A percentile compares a stretch with the other conserved stretches of the same genome.
Evolutionary conservation across 2,113 vertebrate genomes (phyloP).

Genomic region (Columba janthina): DNA sequence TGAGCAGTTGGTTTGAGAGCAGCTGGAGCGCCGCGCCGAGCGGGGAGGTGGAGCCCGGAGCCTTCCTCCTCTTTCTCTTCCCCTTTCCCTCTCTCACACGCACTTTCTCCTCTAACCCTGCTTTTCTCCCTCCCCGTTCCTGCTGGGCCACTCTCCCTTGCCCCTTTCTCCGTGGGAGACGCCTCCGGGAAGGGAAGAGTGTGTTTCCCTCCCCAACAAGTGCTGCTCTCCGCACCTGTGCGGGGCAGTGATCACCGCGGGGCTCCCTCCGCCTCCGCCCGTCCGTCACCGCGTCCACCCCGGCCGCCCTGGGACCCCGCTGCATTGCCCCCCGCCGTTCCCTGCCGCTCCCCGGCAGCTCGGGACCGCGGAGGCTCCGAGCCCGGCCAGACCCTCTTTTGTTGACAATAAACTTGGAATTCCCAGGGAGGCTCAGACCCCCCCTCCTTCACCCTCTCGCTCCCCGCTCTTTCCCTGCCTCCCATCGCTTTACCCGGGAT

Average conservation of each 20-base stretch:
- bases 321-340: not conserved
- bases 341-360: not conserved
- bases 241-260: not conserved
- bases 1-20: constrained; percentile 93
- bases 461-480: not conserved
- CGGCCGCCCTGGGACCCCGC: not conserved
- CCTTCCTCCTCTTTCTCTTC: constrained; percentile 15
- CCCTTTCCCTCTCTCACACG: not conserved
- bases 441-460: not conserved
- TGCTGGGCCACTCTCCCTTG: not conserved
- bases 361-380: not conserved
- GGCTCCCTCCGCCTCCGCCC: not conserved
- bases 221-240: not conserved
- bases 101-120: not conserved
- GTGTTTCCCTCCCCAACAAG: not conserved
- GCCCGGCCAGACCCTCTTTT: not conserved
- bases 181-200: not conserved
- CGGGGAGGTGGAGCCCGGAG: constrained; percentile 83
- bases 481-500: not conserved
- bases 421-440: not conserved
- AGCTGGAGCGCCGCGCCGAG: constrained; percentile 89
- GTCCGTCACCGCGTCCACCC: not conserved
- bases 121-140: not conserved
- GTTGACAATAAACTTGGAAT: constrained; percentile 37
- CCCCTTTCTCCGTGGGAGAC: not conserved